Evolutionary conservation across 2,113 vertebrate species (phyloP).

Genomic region (Tiliqua scincoides): DNA sequence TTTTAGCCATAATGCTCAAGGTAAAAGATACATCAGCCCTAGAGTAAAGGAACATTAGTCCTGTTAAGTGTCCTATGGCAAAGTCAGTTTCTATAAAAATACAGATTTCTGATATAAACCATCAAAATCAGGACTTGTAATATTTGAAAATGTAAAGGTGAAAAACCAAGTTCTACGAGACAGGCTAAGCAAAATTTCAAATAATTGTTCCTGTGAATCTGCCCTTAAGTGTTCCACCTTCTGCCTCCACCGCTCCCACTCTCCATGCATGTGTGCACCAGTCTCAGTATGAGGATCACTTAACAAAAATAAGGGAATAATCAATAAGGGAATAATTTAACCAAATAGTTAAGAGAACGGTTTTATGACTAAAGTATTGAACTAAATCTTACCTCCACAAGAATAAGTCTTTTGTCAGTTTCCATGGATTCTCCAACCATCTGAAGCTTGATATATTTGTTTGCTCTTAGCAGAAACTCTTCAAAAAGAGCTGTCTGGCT

Average conservation of each 20-base stretch:
- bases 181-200: background rate
- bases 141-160: background rate
- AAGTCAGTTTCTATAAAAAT: background rate
- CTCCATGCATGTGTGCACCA: too few relatives aligned
- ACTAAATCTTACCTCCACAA: constrained; percentile 85
- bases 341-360: background rate
- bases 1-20: background rate
- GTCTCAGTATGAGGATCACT: background rate
- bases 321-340: background rate
- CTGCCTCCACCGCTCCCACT: too few relatives aligned
- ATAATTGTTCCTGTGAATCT: background rate
- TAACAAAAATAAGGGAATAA: background rate
- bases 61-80: background rate
- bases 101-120: background rate
- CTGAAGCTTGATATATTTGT: constrained; percentile 91
- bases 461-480: constrained; percentile 92
- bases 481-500: constrained; percentile 86
- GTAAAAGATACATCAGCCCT: background rate
- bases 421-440: constrained; percentile 83
- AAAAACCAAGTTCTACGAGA: background rate
- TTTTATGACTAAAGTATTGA: background rate
- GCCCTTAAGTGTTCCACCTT: background rate
- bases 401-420: constrained; percentile 84
- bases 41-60: background rate
- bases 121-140: background rate